phyloP scores from a whole-genome alignment of 2,888 invertebrate genomes.

The Drosophila demipolita region DNA sequence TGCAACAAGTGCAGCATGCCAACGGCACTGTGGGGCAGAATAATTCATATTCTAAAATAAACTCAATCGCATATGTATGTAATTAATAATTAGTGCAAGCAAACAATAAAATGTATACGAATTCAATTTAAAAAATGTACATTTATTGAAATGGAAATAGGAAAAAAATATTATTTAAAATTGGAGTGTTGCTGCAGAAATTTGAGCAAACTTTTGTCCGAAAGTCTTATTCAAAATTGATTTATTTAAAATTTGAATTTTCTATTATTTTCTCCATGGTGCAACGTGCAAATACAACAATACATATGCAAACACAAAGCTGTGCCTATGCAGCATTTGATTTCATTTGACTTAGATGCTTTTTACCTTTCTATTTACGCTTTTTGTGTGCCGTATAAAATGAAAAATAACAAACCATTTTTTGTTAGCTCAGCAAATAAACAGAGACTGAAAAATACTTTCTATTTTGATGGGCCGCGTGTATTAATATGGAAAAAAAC shows the following conservation, averaged over 20 bases:
- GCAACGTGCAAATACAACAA: background rate
- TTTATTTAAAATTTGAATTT: background rate
- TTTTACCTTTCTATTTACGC: conserved; percentile 67
- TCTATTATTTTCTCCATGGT: background rate
- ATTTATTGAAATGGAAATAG: background rate
- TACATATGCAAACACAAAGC: conserved; percentile 9
- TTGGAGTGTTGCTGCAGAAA: background rate
- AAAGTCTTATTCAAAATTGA: background rate
- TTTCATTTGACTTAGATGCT: conserved; percentile 71
- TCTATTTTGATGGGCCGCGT: conserved; percentile 29
- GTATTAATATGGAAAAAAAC: conserved; percentile 47
- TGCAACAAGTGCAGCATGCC: conserved; percentile 62
- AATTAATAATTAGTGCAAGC: background rate
- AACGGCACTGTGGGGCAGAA: conserved; percentile 1
- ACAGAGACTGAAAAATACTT: conserved; percentile 26
- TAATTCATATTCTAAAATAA: background rate
- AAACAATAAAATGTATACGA: background rate
- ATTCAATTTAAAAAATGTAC: background rate
- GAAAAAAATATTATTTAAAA: background rate
- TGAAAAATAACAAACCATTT: conserved; percentile 68
- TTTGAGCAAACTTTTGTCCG: background rate
- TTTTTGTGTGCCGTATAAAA: conserved; percentile 36
- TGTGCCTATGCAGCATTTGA: conserved; percentile 60
- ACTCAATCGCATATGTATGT: background rate
- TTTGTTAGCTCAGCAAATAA: conserved; percentile 67